A percentile compares a stretch with the other conserved stretches of the same genome.
Evolutionary conservation across 2,113 vertebrate species (phyloP).

Genomic region (Muscicapa adusta): DNA sequence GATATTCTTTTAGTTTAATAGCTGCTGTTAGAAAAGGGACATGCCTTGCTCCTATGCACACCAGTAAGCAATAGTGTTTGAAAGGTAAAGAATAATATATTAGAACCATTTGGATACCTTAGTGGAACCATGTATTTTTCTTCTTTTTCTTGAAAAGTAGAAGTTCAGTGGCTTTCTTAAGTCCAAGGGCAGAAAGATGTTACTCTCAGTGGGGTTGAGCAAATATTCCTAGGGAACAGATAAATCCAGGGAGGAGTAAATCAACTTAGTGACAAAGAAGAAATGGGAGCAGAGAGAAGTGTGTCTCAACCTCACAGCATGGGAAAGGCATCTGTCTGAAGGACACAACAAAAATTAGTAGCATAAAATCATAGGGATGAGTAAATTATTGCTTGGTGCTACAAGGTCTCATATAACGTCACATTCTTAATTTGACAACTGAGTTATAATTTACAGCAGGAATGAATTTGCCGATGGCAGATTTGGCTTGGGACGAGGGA

Average conservation of each 20-base stretch:
- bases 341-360: constrained; percentile 55
- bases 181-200: constrained; percentile 24
- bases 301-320: constrained; percentile 16
- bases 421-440: constrained; percentile 47
- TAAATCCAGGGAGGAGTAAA: constrained; percentile 27
- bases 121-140: neutral
- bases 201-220: neutral
- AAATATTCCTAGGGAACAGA: constrained; percentile 18
- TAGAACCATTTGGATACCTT: neutral
- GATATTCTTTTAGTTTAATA: neutral
- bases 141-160: neutral
- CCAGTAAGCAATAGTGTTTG: neutral
- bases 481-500: constrained; percentile 1
- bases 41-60: neutral
- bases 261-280: constrained; percentile 30
- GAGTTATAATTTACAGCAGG: constrained; percentile 55
- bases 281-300: constrained; percentile 6
- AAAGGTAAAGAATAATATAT: neutral
- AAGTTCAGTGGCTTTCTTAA: neutral
- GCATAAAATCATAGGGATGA: neutral
- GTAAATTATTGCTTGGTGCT: constrained; percentile 46
- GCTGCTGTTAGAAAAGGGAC: neutral
- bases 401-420: constrained; percentile 39
- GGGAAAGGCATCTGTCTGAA: constrained; percentile 38
- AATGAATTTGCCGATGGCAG: constrained; percentile 32